Conservation (phyloP, 2,888 invertebrate genomes). For the Dione juno region DNA sequence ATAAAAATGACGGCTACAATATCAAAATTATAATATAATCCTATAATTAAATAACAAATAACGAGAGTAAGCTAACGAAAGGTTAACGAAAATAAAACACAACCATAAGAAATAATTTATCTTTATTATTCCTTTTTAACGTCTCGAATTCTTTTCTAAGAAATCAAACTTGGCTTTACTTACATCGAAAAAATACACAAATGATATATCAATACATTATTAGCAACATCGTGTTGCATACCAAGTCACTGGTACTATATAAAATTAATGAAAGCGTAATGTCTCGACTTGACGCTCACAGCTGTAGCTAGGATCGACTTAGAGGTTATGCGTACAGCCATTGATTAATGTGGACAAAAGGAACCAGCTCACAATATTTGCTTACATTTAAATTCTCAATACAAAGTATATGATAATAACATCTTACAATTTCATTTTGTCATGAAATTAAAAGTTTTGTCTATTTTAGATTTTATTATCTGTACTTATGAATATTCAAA, state of each 20-base stretch:
- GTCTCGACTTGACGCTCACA: slow-evolving; percentile 33
- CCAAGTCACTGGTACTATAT: slow-evolving; percentile 63
- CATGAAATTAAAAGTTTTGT: not conserved
- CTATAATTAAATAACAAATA: too few species aligned
- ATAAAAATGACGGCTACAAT: not conserved
- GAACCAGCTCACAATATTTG: not conserved
- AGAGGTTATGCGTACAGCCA: not conserved
- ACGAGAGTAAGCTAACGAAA: not conserved
- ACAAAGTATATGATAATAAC: too few species aligned
- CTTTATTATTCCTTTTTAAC: slow-evolving; percentile 81
- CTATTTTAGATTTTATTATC: not conserved
- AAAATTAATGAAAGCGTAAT: slow-evolving; percentile 63
- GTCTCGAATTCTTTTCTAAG: slow-evolving; percentile 81
- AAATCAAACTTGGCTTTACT: slow-evolving; percentile 82
- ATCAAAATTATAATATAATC: too few species aligned
- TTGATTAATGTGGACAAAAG: not conserved
- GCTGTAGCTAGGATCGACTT: slow-evolving; percentile 8
- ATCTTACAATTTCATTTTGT: too few species aligned
- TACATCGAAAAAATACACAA: slow-evolving; percentile 83
- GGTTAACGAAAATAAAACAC: slow-evolving; percentile 67
- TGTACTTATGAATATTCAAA: not conserved
- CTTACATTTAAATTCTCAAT: not conserved
- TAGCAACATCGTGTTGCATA: slow-evolving; percentile 64
- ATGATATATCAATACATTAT: slow-evolving; percentile 75
- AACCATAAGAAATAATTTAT: slow-evolving; percentile 80